Evolutionary conservation across 2,888 invertebrate species (phyloP).

Genomic region (Pseudoips prasinana): DNA sequence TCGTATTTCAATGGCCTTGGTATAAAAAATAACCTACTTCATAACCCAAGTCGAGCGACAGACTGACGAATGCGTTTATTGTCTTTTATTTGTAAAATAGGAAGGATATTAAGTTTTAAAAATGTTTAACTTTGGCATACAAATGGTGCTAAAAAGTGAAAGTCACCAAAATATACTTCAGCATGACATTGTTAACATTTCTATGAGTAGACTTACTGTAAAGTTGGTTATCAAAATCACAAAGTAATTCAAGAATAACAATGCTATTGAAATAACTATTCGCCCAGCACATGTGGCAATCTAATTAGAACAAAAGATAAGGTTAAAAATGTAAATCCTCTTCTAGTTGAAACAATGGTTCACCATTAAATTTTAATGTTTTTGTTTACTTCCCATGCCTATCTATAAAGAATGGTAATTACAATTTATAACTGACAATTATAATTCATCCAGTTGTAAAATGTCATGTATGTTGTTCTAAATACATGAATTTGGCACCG

Average conservation of each 20-base stretch:
- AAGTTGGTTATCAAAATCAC: too few relatives aligned
- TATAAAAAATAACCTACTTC: slow-evolving; percentile 50
- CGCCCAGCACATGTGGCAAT: not conserved
- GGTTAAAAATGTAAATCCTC: not conserved
- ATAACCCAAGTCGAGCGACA: slow-evolving; percentile 19
- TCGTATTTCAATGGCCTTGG: slow-evolving; percentile 58
- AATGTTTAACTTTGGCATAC: slow-evolving; percentile 7
- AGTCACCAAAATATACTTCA: slow-evolving; percentile 23
- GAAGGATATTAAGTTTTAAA: slow-evolving; percentile 18
- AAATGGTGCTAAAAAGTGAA: slow-evolving; percentile 28
- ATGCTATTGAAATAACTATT: too few relatives aligned
- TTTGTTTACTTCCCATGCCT: too few relatives aligned
- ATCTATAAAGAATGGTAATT: not conserved
- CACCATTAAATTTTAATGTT: too few relatives aligned
- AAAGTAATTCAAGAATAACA: too few relatives aligned
- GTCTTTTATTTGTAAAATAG: slow-evolving; percentile 11
- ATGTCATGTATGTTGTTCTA: too few relatives aligned
- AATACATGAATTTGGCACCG: too few relatives aligned
- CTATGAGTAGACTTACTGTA: too few relatives aligned
- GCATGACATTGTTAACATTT: slow-evolving; percentile 16
- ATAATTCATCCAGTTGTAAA: too few relatives aligned
- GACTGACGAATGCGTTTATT: slow-evolving; percentile 20
- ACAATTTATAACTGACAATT: not conserved
- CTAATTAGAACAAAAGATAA: slow-evolving; percentile 1
- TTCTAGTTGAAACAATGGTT: too few relatives aligned